Evolutionary conservation across 2,797 vertebrate species (phyloP).

Genomic region (Notolabrus celidotus): DNA sequence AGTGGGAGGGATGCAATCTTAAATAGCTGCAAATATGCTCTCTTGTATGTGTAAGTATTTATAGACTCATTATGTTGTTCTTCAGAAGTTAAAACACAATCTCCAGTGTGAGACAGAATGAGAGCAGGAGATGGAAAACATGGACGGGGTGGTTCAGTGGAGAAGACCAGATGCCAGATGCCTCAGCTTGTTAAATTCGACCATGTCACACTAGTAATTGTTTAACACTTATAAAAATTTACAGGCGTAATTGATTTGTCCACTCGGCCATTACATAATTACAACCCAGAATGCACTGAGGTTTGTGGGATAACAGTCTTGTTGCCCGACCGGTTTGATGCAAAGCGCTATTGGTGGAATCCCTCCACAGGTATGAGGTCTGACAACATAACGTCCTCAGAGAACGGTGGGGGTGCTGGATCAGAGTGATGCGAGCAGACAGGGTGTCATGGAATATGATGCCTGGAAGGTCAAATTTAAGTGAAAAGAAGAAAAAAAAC

Average conservation of each 20-base stretch:
- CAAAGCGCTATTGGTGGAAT: slow-evolving; percentile 74
- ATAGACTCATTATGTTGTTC: slow-evolving; percentile 37
- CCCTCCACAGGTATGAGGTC: slow-evolving; percentile 73
- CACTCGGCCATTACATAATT: slow-evolving; percentile 52
- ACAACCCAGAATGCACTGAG: slow-evolving; percentile 45
- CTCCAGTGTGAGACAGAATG: slow-evolving; percentile 31
- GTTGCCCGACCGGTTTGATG: slow-evolving; percentile 57
- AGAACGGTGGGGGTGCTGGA: slow-evolving; percentile 69
- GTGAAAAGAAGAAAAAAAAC: slow-evolving; percentile 46
- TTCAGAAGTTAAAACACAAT: slow-evolving; percentile 44
- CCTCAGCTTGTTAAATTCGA: slow-evolving; percentile 40
- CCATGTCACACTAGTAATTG: slow-evolving; percentile 28
- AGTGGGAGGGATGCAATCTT: slow-evolving; percentile 18
- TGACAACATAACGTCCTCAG: slow-evolving; percentile 65
- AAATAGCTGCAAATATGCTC: slow-evolving; percentile 38
- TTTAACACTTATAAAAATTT: slow-evolving; percentile 42
- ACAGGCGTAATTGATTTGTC: slow-evolving; percentile 42
- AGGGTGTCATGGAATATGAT: slow-evolving; percentile 82
- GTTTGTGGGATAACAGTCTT: slow-evolving; percentile 47
- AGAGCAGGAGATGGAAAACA: slow-evolving; percentile 19
- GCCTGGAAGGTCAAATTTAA: slow-evolving; percentile 73
- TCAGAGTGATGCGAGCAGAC: slow-evolving; percentile 82
- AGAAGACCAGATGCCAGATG: slow-evolving; percentile 48
- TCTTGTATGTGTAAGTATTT: slow-evolving; percentile 46
- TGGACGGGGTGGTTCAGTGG: neutral